Evolutionary conservation across 2,113 vertebrate genomes (phyloP).

Genomic region (Rhombomys opimus): DNA sequence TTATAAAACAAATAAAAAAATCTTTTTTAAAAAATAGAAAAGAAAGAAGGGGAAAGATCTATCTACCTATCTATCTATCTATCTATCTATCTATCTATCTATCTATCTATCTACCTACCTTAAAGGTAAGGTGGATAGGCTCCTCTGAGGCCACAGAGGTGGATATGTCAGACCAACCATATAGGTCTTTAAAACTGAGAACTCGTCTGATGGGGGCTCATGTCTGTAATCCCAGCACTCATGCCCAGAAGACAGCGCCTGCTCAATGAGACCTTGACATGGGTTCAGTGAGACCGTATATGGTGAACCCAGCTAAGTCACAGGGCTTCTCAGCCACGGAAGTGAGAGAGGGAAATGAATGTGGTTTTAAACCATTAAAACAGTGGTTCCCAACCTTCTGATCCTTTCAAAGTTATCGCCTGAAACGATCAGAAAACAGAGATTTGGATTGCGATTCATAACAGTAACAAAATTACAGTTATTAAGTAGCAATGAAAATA

Average conservation of each 20-base stretch:
- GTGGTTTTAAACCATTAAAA: not conserved
- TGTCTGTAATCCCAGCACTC: not conserved
- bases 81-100: too few species aligned
- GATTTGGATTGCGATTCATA: not conserved
- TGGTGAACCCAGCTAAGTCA: not conserved
- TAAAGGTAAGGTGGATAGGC: too few species aligned
- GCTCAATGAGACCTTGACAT: not conserved
- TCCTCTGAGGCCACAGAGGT: not conserved
- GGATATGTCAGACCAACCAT: not conserved
- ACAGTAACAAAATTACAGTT: not conserved
- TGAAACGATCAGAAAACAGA: not conserved
- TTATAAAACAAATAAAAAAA: accelerated
- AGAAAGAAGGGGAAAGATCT: too few species aligned
- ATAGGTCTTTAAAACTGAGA: not conserved
- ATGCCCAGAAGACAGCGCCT: not conserved
- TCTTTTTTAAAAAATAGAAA: not conserved
- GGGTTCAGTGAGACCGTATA: not conserved
- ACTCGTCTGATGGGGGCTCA: not conserved
- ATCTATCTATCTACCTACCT: too few species aligned
- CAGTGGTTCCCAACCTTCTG: too few species aligned
- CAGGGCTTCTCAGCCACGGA: not conserved
- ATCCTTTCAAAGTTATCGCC: not conserved
- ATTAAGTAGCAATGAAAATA: not conserved
- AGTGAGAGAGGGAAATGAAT: not conserved
- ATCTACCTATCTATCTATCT: too few species aligned